Conservation (phyloP, 1,140 invertebrate genomes). For the Dinothrombium tinctorium region DNA sequence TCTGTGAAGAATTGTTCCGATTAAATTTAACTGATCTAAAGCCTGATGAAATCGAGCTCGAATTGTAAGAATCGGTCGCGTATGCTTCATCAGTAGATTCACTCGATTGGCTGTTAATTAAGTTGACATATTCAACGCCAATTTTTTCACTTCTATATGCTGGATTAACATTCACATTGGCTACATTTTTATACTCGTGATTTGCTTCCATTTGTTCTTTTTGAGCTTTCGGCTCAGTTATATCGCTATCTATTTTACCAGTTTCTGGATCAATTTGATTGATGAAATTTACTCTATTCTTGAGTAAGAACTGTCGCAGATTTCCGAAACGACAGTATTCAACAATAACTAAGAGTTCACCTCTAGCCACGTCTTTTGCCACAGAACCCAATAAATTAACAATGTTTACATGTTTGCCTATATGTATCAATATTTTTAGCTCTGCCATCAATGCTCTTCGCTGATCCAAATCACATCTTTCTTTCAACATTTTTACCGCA, state of each 20-base stretch:
- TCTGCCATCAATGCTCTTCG: conserved; percentile 26
- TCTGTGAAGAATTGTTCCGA: too few relatives aligned
- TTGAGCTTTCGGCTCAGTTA: too few relatives aligned
- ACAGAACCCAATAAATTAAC: conserved; percentile 30
- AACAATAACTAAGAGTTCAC: conserved; percentile 67
- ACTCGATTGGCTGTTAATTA: too few relatives aligned
- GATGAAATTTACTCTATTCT: conserved; percentile 47
- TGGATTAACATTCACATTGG: too few relatives aligned
- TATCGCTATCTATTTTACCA: conserved; percentile 8
- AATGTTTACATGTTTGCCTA: conserved; percentile 31
- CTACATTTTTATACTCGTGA: too few relatives aligned
- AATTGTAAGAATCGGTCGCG: too few relatives aligned
- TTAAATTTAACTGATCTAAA: too few relatives aligned
- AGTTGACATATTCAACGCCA: too few relatives aligned
- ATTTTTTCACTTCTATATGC: too few relatives aligned
- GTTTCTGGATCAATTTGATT: conserved; percentile 41
- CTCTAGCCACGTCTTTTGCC: conserved; percentile 26
- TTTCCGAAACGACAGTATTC: conserved; percentile 78
- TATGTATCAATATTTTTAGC: conserved; percentile 29
- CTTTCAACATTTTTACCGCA: conserved; percentile 17
- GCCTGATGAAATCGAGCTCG: too few relatives aligned
- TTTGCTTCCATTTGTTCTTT: too few relatives aligned
- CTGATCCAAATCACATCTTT: conserved; percentile 13
- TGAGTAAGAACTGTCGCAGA: conserved; percentile 55
- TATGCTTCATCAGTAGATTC: too few relatives aligned